These are phyloP conservation scores for Saimiri boliviensis DNA, from an alignment of 2,113 vertebrate genomes.

Conservation along the genomic window DNA sequence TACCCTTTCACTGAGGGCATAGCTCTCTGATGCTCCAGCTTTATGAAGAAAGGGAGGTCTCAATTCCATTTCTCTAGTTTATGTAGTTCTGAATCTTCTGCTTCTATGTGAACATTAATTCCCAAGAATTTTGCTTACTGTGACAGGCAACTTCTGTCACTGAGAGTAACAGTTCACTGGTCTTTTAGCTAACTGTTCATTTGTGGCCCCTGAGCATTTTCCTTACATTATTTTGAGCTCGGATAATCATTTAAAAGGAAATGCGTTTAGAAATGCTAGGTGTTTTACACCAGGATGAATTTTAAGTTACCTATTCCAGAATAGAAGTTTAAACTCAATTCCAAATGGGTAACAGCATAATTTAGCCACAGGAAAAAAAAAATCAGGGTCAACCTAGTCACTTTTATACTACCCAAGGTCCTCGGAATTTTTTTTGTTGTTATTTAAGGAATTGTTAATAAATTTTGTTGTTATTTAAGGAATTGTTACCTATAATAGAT, in stretches of 20 bases:
- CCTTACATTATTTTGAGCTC: neutral
- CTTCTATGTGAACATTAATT: neutral
- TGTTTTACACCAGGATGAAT: neutral
- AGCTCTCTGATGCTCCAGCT: neutral
- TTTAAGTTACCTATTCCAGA: neutral
- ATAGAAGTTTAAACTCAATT: neutral
- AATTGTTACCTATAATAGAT: neutral
- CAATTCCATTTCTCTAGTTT: neutral
- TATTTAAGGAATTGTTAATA: neutral
- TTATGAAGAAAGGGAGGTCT: neutral
- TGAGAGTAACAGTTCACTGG: neutral
- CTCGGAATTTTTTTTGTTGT: neutral
- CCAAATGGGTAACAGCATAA: neutral
- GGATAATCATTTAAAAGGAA: neutral
- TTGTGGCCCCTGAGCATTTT: neutral
- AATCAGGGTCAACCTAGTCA: neutral
- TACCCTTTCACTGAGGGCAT: neutral
- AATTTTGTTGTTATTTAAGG: neutral
- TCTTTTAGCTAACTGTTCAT: neutral
- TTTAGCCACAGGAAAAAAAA: neutral
- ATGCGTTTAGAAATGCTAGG: neutral
- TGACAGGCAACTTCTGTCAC: neutral
- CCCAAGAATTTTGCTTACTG: neutral
- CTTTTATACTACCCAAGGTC: neutral
- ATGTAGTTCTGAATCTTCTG: neutral